Evolutionary conservation across 2,797 vertebrate genomes (phyloP), one percentile per base, ranked within the genome.

Genomic region (Discoglossus pictus): DNA sequence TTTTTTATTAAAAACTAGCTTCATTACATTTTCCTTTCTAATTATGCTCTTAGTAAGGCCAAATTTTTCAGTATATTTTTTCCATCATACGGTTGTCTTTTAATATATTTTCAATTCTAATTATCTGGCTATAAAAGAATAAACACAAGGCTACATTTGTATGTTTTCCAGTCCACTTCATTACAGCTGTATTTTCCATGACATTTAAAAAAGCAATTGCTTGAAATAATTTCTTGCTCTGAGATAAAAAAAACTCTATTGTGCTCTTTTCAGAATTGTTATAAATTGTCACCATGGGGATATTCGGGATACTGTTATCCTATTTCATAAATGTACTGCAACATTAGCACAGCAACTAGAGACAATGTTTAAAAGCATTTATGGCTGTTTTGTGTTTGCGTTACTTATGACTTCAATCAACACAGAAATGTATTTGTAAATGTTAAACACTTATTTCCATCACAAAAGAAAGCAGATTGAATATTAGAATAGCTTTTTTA

Each of bases 391-490:
- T 46, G 21, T 56, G 21, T 47, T 43, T 18, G 1, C 24, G 18
- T 50, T 50, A 58, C 31, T 54, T 46, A 27, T 53, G 61, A 61
- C 20, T 54, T 46, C 47, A 53, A 15, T 17, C 38, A 52, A 51
- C 65, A 68, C 60, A 61, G 54, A 46, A 59, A 55, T 56, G 40
- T 65, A 65, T 60, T 53, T 60, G 25, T 42, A 52, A 39, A 52
- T 51, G 65, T 34, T 34, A 34, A 48, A 59, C 35, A 47, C 53
- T 61, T 60, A 51, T 53, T 42, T 68, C 25, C 18, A 42, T 53
- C 2, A 17, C n/a, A 58, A 20, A 60, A 42, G n/a, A n/a, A n/a
- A n/a, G n/a, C n/a, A n/a, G n/a, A n/a, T n/a, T n/a, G n/a, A n/a
- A n/a, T n/a, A n/a, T n/a, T n/a, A n/a, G n/a, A n/a, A n/a, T n/a